phyloP scores from a whole-genome alignment of 2,113 vertebrate species.

The Nyctereutes procyonoides region DNA sequence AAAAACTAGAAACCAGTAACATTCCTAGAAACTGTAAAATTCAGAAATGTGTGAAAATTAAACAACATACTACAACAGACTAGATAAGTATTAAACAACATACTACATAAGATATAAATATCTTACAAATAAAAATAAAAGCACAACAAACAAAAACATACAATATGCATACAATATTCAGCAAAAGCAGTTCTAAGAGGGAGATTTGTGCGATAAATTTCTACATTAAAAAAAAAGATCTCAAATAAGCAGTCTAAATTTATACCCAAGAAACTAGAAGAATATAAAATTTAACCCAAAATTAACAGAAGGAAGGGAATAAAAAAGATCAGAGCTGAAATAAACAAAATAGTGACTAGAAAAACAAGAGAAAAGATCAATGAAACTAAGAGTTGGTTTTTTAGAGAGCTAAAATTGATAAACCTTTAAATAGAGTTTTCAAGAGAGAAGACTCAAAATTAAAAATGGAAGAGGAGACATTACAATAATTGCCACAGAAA shows the following conservation, averaged over 20 bases:
- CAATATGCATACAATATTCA: not conserved
- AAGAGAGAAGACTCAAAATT: not conserved
- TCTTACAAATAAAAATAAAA: not conserved
- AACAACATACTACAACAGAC: too few relatives aligned
- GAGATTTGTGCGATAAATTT: not conserved
- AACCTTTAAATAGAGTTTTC: not conserved
- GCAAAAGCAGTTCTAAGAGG: not conserved
- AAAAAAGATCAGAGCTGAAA: not conserved
- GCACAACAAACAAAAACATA: not conserved
- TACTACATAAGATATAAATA: not conserved
- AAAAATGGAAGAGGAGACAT: not conserved
- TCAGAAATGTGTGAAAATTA: not conserved
- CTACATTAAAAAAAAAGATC: not conserved
- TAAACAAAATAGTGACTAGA: not conserved
- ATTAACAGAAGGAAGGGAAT: not conserved
- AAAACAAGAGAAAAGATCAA: not conserved
- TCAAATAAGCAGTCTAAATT: not conserved
- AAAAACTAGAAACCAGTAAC: not conserved
- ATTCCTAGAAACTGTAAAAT: not conserved
- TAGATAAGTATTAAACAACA: not conserved
- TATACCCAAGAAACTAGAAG: not conserved
- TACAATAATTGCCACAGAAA: not conserved
- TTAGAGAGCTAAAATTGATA: not conserved
- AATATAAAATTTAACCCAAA: not conserved
- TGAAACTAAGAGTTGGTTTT: not conserved